Evolutionary conservation across 2,888 invertebrate species (phyloP), one percentile per base, ranked within the genome.

Genomic region (Oxyscelio sp.): DNA sequence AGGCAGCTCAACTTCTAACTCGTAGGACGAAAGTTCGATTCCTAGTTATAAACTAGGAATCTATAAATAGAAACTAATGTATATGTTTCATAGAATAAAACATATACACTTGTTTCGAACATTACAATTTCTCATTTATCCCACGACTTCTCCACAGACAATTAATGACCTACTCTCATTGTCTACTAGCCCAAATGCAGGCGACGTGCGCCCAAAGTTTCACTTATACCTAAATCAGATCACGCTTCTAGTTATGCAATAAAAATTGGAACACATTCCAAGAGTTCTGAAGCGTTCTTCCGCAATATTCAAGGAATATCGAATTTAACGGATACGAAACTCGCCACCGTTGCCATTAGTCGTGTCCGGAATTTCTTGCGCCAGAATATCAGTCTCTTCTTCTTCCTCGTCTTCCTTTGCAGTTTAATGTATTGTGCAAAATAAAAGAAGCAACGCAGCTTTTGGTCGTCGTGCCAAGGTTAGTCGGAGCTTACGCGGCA

Each of bases 391-490:
- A 34, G 40, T 48, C 17, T 34, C 56, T 43, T 21, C 66, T 17
- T 77, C 58, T 21, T 27, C 54, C 52, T 68, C 56, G 52, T 61
- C 73, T 45, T 59, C 50, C 73, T 68, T 70, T 56, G 63, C 74
- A 75, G 59, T 84, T 79, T 61, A 81, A 85, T 80, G 84, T 65
- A 81, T 85, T 65, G 77, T 73, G 66, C 58, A 31, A 58, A 71
- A 68, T 70, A 63, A 73, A 73, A 79, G 78, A 54, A 50, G 66
- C 73, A 24, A 15, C 74, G 73, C 50, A 43, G 65, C 78, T 75
- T 75, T 71, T 63, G 83, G 65, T 65, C 58, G 58, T 27, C 58
- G 61, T 73, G 85, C 84, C 84, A 84, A 84, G 84, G 79, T 84
- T 84, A 79, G 84, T 74, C 65, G 34, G 24, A 59, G 77, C 59